These are phyloP conservation scores for Eptesicus fuscus DNA, from an alignment of 2,113 vertebrate genomes.

Conservation along the genomic window DNA sequence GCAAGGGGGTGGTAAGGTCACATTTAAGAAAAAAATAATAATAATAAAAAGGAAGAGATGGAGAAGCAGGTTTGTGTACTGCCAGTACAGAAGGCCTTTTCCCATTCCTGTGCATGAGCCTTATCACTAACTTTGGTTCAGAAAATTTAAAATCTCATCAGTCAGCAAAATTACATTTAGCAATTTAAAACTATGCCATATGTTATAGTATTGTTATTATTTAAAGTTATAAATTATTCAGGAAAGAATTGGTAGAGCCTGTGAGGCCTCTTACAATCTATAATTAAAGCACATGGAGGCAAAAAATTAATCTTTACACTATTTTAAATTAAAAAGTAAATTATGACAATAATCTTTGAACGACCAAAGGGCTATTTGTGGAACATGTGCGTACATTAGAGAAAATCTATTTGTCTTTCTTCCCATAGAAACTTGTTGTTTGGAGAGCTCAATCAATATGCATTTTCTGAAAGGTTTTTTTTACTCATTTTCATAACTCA, in stretches of 20 bases:
- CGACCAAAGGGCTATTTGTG: slow-evolving; percentile 6
- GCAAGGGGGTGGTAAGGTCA: too few relatives aligned
- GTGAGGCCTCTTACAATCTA: background rate
- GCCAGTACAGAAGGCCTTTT: background rate
- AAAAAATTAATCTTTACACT: background rate
- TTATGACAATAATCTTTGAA: background rate
- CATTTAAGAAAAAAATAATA: too few relatives aligned
- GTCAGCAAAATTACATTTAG: background rate
- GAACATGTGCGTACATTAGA: background rate
- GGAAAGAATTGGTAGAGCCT: background rate
- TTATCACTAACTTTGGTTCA: background rate
- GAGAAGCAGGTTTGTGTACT: background rate
- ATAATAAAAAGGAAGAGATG: background rate
- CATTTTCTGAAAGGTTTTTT: background rate
- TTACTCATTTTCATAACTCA: background rate
- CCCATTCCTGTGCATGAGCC: background rate
- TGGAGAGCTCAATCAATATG: slow-evolving; percentile 20
- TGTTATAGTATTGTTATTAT: background rate
- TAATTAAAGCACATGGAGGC: background rate
- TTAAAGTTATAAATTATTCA: slow-evolving; percentile 24
- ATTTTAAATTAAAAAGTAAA: slow-evolving; percentile 25
- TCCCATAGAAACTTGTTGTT: background rate
- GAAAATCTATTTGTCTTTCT: slow-evolving; percentile 13
- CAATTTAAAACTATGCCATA: background rate
- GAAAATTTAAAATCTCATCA: background rate